Percentiles rank a stretch among this genome's conserved stretches.
phyloP scores from a whole-genome alignment of 2,113 vertebrate species.

The Empidonax traillii region DNA sequence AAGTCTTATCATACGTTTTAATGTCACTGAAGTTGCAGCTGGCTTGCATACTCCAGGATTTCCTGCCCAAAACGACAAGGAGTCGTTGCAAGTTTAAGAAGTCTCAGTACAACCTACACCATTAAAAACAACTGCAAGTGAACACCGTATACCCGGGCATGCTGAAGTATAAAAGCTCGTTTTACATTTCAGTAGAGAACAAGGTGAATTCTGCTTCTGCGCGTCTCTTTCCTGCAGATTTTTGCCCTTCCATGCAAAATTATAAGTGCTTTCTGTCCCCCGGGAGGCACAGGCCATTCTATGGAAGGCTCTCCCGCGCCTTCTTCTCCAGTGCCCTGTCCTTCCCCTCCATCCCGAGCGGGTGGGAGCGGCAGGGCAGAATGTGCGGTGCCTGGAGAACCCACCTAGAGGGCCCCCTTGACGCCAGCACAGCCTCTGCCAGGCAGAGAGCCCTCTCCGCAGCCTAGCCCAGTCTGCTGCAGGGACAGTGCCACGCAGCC shows the following conservation, averaged over 20 bases:
- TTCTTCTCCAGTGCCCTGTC: not conserved
- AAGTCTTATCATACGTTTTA: constrained; percentile 25
- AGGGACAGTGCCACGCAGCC: constrained; percentile 66
- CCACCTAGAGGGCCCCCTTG: constrained; percentile 84
- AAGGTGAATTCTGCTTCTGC: not conserved
- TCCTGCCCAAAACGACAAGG: constrained; percentile 56
- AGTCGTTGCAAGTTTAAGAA: constrained; percentile 27
- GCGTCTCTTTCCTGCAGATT: not conserved
- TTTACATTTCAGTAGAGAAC: not conserved
- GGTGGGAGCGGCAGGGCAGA: not conserved
- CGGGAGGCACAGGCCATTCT: not conserved
- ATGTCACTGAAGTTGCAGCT: constrained; percentile 29
- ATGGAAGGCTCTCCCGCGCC: not conserved
- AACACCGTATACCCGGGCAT: not conserved
- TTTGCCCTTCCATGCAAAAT: not conserved
- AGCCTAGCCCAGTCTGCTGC: constrained; percentile 75
- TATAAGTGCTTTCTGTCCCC: not conserved
- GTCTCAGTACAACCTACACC: not conserved
- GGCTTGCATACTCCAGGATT: constrained; percentile 63
- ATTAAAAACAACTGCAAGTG: not conserved
- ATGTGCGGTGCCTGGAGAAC: constrained; percentile 68
- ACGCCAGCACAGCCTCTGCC: constrained; percentile 71
- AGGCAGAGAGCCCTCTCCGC: constrained; percentile 71
- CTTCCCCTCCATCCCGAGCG: not conserved
- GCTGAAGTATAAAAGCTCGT: not conserved